A percentile compares a stretch with the other conserved stretches of the same genome.
Conservation (phyloP, 1,140 invertebrate genomes). For the Nixonia krombeini region DNA sequence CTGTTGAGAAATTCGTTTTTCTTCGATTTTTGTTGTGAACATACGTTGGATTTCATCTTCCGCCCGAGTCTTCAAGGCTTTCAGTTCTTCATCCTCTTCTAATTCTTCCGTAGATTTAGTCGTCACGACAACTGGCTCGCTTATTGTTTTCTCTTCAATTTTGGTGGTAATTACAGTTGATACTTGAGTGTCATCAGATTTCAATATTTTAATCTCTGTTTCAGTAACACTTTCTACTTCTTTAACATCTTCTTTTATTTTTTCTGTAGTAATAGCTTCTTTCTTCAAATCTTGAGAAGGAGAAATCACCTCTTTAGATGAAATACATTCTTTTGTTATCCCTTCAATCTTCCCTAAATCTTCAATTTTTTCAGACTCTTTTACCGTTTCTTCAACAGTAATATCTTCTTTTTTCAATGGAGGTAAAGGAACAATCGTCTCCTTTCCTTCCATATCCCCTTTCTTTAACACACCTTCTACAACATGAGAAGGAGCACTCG, state of each 20-base stretch:
- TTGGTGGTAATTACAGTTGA: too few relatives aligned
- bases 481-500: too few relatives aligned
- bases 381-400: neutral
- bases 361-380: slow-evolving; percentile 2
- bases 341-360: too few relatives aligned
- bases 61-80: slow-evolving; percentile 36
- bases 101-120: neutral
- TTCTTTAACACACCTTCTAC: neutral
- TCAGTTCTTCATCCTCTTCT: slow-evolving; percentile 34
- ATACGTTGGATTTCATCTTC: slow-evolving; percentile 45
- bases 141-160: slow-evolving; percentile 4
- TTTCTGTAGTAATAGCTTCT: neutral
- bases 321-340: too few relatives aligned
- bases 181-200: too few relatives aligned
- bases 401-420: neutral
- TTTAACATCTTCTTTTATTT: neutral
- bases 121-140: neutral
- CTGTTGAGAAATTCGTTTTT: slow-evolving; percentile 34
- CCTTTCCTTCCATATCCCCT: too few relatives aligned
- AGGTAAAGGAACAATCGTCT: neutral
- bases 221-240: slow-evolving; percentile 7
- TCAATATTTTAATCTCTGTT: neutral
- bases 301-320: neutral
- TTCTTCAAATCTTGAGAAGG: slow-evolving; percentile 1
- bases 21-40: slow-evolving; percentile 39